Evolutionary conservation across 2,888 invertebrate genomes (phyloP), one percentile per base, ranked within the genome.

Genomic region (Erebia aethiops): DNA sequence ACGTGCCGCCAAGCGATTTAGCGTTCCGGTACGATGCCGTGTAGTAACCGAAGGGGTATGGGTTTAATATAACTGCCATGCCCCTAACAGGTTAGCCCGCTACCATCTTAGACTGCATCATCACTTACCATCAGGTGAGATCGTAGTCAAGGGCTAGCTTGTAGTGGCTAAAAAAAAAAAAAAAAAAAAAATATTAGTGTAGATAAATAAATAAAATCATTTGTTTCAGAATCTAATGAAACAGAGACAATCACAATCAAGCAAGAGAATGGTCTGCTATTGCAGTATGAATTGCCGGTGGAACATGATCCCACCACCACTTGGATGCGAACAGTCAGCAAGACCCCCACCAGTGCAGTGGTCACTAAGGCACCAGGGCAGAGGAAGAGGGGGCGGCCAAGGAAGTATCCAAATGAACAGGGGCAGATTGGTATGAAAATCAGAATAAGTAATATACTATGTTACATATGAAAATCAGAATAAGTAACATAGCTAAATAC

Each of bases 221-320:
- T 41, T 18, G 21, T 80, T 79, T n/a, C 73, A 85, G 84, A 77
- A 14, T 14, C 18, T 13, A 81, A 80, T 64, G 92, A 91, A 73
- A 92, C 91, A 21, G 94, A 94, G 78, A 91, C 90, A 1, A 92
- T 94, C 10, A 92, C 93, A n/a, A 93, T 94, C 80, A 94, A 94
- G 74, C 93, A 94, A 80, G 94, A 94, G 76, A 93, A 94, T 84
- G 94, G 94, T 0, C 78, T 91, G 14, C 84, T 93, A 1, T 82
- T 93, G 1, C 94, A 93, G 76, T 94, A 94, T 81, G 94, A 94
- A 77, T 77, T 94, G 72, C 94, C 94, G 0, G 88, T 94, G 52
- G 93, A 94, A 72, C 91, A 93, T 79, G 92, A 94, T 35, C 88
- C 90, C 0, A 83, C 84, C 11, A 81, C 86, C 0, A 84, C 87